These are phyloP conservation scores for Abramis brama DNA, from an alignment of 2,113 vertebrate genomes.

Conservation along the genomic window DNA sequence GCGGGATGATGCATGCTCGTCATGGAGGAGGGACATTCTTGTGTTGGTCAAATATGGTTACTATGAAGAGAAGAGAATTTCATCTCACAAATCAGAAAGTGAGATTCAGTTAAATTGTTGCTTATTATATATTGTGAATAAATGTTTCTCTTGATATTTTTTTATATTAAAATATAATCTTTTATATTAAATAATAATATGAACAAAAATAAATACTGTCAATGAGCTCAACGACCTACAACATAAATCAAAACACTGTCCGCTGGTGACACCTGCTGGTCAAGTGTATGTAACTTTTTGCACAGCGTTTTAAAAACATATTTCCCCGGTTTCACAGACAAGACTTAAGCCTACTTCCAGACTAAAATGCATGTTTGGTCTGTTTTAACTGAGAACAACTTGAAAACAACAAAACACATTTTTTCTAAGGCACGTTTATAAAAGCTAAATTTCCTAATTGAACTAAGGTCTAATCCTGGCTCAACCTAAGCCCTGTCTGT, in stretches of 20 bases:
- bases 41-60: neutral
- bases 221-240: neutral
- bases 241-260: neutral
- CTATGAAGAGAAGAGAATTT: neutral
- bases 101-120: neutral
- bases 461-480: no score
- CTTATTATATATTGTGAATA: neutral
- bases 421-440: no score
- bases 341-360: no score
- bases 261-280: constrained; percentile 8
- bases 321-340: no score
- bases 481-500: no score
- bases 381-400: no score
- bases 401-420: no score
- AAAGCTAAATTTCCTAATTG: no score
- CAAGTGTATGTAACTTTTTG: neutral
- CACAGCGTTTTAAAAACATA: neutral
- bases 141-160: neutral
- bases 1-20: neutral
- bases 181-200: no score
- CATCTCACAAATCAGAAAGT: neutral
- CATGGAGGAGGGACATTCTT: neutral
- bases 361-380: no score
- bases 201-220: no score
- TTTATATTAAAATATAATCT: neutral